Evolutionary conservation across 2,797 vertebrate genomes (phyloP).

Genomic region (Melanotaenia trifasciata): DNA sequence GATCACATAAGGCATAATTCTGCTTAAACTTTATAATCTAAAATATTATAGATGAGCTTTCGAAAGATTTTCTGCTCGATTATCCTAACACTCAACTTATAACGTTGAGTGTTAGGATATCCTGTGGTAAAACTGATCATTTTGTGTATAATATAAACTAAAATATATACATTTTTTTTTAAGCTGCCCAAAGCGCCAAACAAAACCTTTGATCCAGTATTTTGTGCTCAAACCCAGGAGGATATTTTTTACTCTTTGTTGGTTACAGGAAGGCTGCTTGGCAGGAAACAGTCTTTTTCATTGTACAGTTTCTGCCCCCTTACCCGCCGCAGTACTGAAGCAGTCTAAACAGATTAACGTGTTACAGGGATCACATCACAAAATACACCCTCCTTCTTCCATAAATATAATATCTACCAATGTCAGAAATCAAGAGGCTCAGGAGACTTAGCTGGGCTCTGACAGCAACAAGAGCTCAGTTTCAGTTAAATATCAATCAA

Average conservation of each 20-base stretch:
- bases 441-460: constrained; percentile 80
- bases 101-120: not conserved
- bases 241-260: constrained; percentile 37
- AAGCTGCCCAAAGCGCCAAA: constrained; percentile 34
- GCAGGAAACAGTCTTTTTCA: constrained; percentile 66
- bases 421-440: constrained; percentile 85
- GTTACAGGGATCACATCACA: constrained; percentile 83
- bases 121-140: not conserved
- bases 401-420: constrained; percentile 84
- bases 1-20: constrained; percentile 33
- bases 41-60: not conserved
- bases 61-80: not conserved
- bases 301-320: constrained; percentile 70
- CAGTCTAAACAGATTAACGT: constrained; percentile 87
- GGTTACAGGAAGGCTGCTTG: constrained; percentile 58
- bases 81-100: not conserved
- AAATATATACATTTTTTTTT: not conserved
- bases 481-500: constrained; percentile 87
- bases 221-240: constrained; percentile 42
- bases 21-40: constrained; percentile 26
- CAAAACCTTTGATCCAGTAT: constrained; percentile 30
- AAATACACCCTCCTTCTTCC: constrained; percentile 69
- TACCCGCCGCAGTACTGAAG: constrained; percentile 73
- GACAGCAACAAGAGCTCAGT: constrained; percentile 85
- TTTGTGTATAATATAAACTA: not conserved